A percentile compares a stretch with the other conserved stretches of the same genome.
phyloP scores from a whole-genome alignment of 2,113 vertebrate genomes.

The Oryzias woworae region DNA sequence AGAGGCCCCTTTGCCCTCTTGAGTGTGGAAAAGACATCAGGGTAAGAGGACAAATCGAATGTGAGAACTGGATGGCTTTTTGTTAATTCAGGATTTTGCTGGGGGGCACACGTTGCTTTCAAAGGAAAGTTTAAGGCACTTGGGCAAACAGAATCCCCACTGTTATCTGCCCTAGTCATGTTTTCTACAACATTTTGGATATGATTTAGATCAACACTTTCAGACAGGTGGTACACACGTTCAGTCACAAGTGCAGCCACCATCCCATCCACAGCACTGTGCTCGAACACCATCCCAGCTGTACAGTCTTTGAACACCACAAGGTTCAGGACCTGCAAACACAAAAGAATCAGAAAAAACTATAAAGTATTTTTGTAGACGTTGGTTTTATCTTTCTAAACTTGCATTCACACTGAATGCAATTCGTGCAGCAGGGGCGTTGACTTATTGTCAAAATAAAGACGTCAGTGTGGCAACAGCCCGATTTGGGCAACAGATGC shows the following conservation, averaged over 20 bases:
- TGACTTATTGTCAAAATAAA: no score
- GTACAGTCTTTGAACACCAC: conserved; percentile 77
- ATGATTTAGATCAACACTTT: conserved; percentile 59
- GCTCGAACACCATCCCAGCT: conserved; percentile 79
- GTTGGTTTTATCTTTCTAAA: neutral
- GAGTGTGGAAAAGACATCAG: conserved; percentile 76
- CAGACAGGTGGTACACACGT: conserved; percentile 71
- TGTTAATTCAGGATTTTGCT: conserved; percentile 29
- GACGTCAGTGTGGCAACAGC: no score
- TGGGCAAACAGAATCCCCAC: conserved; percentile 19
- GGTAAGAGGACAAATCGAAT: conserved; percentile 77
- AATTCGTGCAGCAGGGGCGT: no score
- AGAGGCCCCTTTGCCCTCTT: conserved; percentile 74
- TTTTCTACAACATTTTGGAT: conserved; percentile 23
- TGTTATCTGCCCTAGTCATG: conserved; percentile 38
- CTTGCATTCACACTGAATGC: no score
- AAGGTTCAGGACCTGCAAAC: conserved; percentile 74
- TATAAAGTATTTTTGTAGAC: neutral
- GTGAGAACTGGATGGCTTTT: conserved; percentile 63
- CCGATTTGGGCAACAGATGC: no score
- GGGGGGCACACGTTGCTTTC: conserved; percentile 23
- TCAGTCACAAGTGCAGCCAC: conserved; percentile 75
- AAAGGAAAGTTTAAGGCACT: conserved; percentile 59
- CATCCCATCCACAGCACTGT: conserved; percentile 81
- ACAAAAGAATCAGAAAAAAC: conserved; percentile 6